Evolutionary conservation across 2,888 invertebrate species (phyloP).

Genomic region (Acleris emargana): DNA sequence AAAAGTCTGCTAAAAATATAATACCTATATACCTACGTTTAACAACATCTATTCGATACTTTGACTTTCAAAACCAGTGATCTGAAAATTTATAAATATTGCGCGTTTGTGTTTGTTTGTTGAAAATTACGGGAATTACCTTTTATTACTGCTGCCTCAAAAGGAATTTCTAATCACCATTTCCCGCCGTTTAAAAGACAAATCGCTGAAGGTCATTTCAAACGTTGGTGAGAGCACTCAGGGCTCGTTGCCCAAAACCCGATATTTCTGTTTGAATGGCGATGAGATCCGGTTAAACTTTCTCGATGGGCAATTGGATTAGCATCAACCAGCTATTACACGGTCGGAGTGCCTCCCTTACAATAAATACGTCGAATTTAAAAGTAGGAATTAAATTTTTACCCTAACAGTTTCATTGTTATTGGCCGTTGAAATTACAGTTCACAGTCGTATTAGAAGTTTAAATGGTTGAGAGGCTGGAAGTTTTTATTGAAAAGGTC

Average conservation of each 20-base stretch:
- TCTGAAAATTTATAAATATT: too few species aligned
- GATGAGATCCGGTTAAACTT: slow-evolving; percentile 64
- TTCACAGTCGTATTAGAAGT: slow-evolving; percentile 17
- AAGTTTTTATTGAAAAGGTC: not conserved
- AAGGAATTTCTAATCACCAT: slow-evolving; percentile 21
- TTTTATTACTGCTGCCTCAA: not conserved
- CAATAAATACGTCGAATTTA: slow-evolving; percentile 60
- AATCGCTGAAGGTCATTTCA: slow-evolving; percentile 22
- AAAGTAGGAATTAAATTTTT: slow-evolving; percentile 48
- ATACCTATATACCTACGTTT: too few species aligned
- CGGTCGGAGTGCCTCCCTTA: slow-evolving; percentile 48
- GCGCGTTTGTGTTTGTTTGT: too few species aligned
- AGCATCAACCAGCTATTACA: slow-evolving; percentile 72
- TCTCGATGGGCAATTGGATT: slow-evolving; percentile 74
- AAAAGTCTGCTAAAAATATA: too few species aligned
- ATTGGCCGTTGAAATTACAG: slow-evolving; percentile 32
- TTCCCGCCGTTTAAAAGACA: slow-evolving; percentile 9
- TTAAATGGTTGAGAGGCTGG: slow-evolving; percentile 6
- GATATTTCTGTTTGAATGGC: slow-evolving; percentile 60
- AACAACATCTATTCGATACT: too few species aligned
- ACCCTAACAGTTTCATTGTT: slow-evolving; percentile 30
- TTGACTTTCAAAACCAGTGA: too few species aligned
- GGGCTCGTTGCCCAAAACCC: slow-evolving; percentile 38
- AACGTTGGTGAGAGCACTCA: slow-evolving; percentile 1
- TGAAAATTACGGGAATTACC: not conserved